A percentile compares a stretch with the other conserved stretches of the same genome.
These are phyloP conservation scores for Myxocyprinus asiaticus DNA, from an alignment of 2,113 vertebrate species.

Conservation along the genomic window DNA sequence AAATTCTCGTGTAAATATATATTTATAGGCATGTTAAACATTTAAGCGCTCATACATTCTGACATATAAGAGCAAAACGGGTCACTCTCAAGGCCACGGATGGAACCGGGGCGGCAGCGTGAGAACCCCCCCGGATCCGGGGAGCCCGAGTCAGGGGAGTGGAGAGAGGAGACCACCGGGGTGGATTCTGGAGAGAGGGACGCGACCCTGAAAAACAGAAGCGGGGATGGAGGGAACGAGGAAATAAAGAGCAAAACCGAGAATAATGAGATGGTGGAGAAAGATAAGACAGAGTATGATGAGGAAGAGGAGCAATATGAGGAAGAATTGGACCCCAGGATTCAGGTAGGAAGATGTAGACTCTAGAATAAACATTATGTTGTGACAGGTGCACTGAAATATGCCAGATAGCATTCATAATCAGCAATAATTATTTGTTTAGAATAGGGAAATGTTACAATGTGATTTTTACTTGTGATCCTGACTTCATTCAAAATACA, in stretches of 20 bases:
- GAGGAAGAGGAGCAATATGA: constrained; percentile 65
- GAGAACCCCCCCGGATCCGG: constrained; percentile 67
- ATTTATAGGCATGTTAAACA: background rate
- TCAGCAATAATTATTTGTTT: background rate
- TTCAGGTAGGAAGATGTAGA: constrained; percentile 65
- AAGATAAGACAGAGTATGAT: background rate
- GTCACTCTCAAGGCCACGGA: constrained; percentile 58
- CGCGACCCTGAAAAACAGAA: constrained; percentile 46
- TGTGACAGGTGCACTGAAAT: background rate
- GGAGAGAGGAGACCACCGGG: constrained; percentile 68
- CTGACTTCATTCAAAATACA: background rate
- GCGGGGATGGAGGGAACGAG: constrained; percentile 44
- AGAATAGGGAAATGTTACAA: no score
- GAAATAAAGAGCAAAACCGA: constrained; percentile 33
- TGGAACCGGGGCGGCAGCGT: constrained; percentile 70
- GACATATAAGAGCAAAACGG: background rate
- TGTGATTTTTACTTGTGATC: background rate
- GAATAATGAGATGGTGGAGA: constrained; percentile 19
- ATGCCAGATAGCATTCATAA: background rate
- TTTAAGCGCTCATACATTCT: background rate
- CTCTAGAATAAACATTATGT: no score
- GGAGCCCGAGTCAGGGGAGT: constrained; percentile 41
- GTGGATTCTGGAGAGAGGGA: constrained; percentile 58
- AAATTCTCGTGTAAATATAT: background rate
- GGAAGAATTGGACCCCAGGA: constrained; percentile 77